Base-by-base conservation (phyloP, 2,797 vertebrate species). In the Benthosema pterotum region DNA sequence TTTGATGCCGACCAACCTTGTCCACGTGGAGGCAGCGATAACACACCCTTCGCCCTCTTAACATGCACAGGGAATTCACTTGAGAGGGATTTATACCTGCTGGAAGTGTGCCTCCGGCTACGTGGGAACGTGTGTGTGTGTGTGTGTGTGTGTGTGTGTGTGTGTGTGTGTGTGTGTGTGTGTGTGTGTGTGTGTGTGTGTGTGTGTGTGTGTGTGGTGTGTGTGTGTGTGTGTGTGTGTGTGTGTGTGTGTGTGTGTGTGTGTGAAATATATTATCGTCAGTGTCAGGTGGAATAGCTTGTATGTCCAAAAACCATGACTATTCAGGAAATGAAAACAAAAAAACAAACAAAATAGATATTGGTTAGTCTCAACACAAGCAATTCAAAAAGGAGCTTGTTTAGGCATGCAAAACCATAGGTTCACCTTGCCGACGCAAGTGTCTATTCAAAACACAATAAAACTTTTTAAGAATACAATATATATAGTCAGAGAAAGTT, bases 61-160 rank as follows among this genome's bases (percentile, higher is more conserved):
- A 78, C 56, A 57, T 72, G 52, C 63, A 71, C 18, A 67, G 50
- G 63, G 66, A 78, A 77, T 75, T 82, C 79, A 77, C 77, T 79
- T 46, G 45, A 78, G 56, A 78, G 63, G 74, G 79, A 75, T 85
- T 88, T 81, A 71, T 74, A 71, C 79, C 66, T 73, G 56, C 73
- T 72, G 58, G 50, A 59, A 48, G 50, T 58, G 51, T 16, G 47
- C 62, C 49, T 57, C 62, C 58, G 60, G 60, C 69, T 72, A 38
- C 22, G 14, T 19, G 43, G 0, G 42, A 14, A 25, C 9, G 11
- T 52, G 42, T 38, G 9, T 8, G 42, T 22, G 2, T 16, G 64
- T 52, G 72, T 75, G 42, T 51, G 50, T 38, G 80, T 82, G 72
- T 16, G 12, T 5, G 38, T 57, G 42, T 22, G 18, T 8, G 68